Conservation (phyloP, 2,888 invertebrate genomes). For the Masnerella sp. region DNA sequence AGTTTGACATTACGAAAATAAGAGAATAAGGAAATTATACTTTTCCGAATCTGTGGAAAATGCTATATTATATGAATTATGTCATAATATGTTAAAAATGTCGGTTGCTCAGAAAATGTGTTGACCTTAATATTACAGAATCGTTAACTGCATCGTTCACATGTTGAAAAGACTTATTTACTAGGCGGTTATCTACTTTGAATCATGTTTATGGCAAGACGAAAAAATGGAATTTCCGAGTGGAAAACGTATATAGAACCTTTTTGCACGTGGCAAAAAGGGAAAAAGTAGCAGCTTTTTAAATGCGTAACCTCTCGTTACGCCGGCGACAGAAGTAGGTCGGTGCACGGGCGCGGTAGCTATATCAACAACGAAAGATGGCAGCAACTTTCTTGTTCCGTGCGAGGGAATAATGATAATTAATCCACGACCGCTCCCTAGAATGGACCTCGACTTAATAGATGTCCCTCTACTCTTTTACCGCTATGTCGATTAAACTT, state of each 20-base stretch:
- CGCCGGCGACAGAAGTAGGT: slow-evolving; percentile 70
- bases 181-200: no score
- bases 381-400: slow-evolving; percentile 65
- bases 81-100: no score
- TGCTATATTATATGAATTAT: no score
- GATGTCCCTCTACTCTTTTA: slow-evolving; percentile 58
- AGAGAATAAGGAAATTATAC: no score
- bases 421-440: slow-evolving; percentile 68
- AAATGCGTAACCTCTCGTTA: slow-evolving; percentile 64
- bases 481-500: slow-evolving; percentile 58
- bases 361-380: slow-evolving; percentile 57
- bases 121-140: no score
- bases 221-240: neutral
- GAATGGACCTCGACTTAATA: slow-evolving; percentile 60
- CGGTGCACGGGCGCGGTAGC: slow-evolving; percentile 74
- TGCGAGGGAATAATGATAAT: slow-evolving; percentile 71
- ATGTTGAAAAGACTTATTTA: no score
- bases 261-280: slow-evolving; percentile 14
- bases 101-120: no score
- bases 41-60: no score
- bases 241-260: neutral
- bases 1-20: no score
- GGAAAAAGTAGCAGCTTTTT: slow-evolving; percentile 32
- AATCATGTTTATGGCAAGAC: no score
- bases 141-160: no score